Conservation (phyloP, 2,888 invertebrate genomes). For the Xiphydria camelus region DNA sequence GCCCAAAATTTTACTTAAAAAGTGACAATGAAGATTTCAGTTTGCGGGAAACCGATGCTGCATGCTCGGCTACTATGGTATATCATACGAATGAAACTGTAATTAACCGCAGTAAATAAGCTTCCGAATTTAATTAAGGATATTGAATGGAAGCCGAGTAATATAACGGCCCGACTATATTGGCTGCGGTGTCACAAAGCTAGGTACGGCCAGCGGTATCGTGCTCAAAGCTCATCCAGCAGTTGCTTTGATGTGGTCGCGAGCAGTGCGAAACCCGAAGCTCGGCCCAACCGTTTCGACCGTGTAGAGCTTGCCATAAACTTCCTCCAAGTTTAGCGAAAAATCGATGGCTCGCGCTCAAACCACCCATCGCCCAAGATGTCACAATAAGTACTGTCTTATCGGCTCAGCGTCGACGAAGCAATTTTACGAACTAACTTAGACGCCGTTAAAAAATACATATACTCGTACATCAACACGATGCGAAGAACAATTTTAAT, state of each 20-base stretch:
- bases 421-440: too few relatives aligned
- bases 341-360: slow-evolving; percentile 39
- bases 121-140: slow-evolving; percentile 58
- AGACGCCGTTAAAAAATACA: too few relatives aligned
- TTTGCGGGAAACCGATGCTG: neutral
- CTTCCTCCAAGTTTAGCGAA: slow-evolving; percentile 40
- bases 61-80: neutral
- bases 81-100: slow-evolving; percentile 50
- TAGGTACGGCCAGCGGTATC: slow-evolving; percentile 50
- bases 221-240: slow-evolving; percentile 54
- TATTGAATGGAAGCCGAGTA: slow-evolving; percentile 55
- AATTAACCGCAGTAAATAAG: slow-evolving; percentile 58
- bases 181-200: slow-evolving; percentile 56
- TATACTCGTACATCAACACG: too few relatives aligned
- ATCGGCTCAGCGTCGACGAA: too few relatives aligned
- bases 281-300: slow-evolving; percentile 32
- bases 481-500: too few relatives aligned
- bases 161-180: slow-evolving; percentile 54
- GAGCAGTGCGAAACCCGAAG: slow-evolving; percentile 53
- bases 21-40: neutral
- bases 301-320: slow-evolving; percentile 38
- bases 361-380: neutral
- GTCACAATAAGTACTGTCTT: too few relatives aligned
- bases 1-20: too few relatives aligned
- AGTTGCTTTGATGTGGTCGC: slow-evolving; percentile 55